A percentile compares a stretch with the other conserved stretches of the same genome.
These are phyloP conservation scores for Yponomeuta evonymella DNA, from an alignment of 2,888 invertebrate species.

Conservation along the genomic window DNA sequence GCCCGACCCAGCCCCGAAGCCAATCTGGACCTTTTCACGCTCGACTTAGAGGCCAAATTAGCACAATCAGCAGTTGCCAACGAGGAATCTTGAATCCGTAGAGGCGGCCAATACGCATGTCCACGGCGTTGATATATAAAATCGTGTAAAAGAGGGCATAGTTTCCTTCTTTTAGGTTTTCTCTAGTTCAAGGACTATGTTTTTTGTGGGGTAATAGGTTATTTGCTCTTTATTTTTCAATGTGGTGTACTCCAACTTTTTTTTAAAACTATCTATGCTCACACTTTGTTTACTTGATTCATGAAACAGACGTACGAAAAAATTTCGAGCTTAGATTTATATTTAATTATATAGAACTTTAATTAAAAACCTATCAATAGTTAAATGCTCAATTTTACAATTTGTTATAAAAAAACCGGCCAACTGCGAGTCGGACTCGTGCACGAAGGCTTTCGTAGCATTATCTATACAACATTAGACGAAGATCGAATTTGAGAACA, in stretches of 20 bases:
- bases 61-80: constrained; percentile 36
- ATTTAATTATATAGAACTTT: too few relatives aligned
- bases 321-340: too few relatives aligned
- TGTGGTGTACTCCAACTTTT: background rate
- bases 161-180: constrained; percentile 71
- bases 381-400: too few relatives aligned
- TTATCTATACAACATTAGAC: too few relatives aligned
- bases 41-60: constrained; percentile 37
- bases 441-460: too few relatives aligned
- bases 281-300: background rate
- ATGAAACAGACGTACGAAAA: background rate
- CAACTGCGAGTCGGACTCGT: too few relatives aligned
- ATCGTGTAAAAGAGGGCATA: constrained; percentile 57
- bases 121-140: constrained; percentile 63
- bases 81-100: constrained; percentile 66
- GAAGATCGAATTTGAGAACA: too few relatives aligned
- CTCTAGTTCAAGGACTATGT: constrained; percentile 68
- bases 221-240: constrained; percentile 20
- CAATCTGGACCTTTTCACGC: constrained; percentile 33
- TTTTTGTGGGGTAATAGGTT: background rate
- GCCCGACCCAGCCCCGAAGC: constrained; percentile 42
- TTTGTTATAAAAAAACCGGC: too few relatives aligned
- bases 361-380: too few relatives aligned
- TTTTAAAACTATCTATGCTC: background rate
- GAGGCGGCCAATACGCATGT: constrained; percentile 74